phyloP scores from a whole-genome alignment of 2,888 invertebrate genomes.

The Polyommatus icarus region DNA sequence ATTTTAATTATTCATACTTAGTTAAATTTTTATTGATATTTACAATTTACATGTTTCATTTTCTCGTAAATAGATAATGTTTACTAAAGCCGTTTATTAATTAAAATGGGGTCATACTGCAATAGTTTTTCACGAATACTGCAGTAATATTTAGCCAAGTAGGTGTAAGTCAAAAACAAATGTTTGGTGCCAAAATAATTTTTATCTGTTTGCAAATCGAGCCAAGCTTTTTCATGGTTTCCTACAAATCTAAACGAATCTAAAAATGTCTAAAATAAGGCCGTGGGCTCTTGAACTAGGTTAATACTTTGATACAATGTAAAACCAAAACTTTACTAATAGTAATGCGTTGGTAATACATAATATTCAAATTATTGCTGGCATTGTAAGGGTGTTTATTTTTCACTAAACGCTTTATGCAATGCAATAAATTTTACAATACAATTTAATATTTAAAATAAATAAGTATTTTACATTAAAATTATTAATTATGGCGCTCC shows the following conservation, averaged over 20 bases:
- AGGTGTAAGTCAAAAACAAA: slow-evolving; percentile 22
- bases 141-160: slow-evolving; percentile 11
- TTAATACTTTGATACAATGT: neutral
- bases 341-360: too few species aligned
- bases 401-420: too few species aligned
- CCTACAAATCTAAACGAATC: slow-evolving; percentile 20
- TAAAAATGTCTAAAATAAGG: slow-evolving; percentile 37
- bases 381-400: too few species aligned
- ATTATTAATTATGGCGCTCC: too few species aligned
- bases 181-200: slow-evolving; percentile 28
- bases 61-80: neutral
- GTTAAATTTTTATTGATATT: neutral
- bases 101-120: slow-evolving; percentile 37
- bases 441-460: too few species aligned
- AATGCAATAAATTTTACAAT: too few species aligned
- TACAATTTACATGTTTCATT: neutral
- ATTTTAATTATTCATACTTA: neutral
- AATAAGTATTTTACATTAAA: too few species aligned
- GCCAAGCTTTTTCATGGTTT: slow-evolving; percentile 27
- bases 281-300: slow-evolving; percentile 33
- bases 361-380: too few species aligned
- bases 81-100: neutral
- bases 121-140: slow-evolving; percentile 19
- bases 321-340: neutral
- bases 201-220: slow-evolving; percentile 18